Evolutionary conservation across 2,113 vertebrate genomes (phyloP), one percentile per base, ranked within the genome.

Genomic region (Scopus umbretta): DNA sequence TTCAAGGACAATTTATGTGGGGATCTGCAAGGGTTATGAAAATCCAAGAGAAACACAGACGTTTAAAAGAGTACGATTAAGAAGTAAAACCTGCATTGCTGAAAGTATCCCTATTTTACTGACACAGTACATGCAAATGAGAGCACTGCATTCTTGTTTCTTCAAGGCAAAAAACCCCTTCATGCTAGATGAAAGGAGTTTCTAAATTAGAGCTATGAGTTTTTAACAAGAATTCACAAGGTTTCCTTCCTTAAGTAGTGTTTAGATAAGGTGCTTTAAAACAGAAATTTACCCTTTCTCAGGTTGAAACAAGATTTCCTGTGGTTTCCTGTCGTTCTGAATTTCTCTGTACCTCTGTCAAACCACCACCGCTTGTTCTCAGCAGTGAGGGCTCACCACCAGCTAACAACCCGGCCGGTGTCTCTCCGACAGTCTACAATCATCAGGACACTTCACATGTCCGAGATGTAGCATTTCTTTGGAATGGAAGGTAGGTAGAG

Each of bases 191-290:
- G 89, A 97, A 97, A 95, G 92, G 71, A 85, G 23, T 80, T 95
- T 47, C 49, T 96, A 91, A 96, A 97, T 94, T 95, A 92, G 3
- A 94, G 86, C 81, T 91, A 63, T 83, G 73, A 16, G 66, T 95
- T 95, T 97, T 93, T 97, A 96, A 91, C 66, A 89, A 47, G 87
- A 90, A 89, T 94, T 95, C 95, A 97, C 53, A 93, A 92, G 55
- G 74, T 87, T 94, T 95, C 58, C 80, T 91, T 94, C 84, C 92
- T 91, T 79, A 68, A 87, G 12, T 3, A 50, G 50, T 92, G 91
- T 95, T 91, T 91, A 92, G 91, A 94, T 87, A 82, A 82, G 86
- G 78, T 43, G 14, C 38, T 85, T 92, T 81, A 87, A 85, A 95
- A 76, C n/a, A 95, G 80, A 95, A 95, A 91, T 88, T 66, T 50